Conservation (phyloP, 2,888 invertebrate species). For the Agrotis ipsilon region DNA sequence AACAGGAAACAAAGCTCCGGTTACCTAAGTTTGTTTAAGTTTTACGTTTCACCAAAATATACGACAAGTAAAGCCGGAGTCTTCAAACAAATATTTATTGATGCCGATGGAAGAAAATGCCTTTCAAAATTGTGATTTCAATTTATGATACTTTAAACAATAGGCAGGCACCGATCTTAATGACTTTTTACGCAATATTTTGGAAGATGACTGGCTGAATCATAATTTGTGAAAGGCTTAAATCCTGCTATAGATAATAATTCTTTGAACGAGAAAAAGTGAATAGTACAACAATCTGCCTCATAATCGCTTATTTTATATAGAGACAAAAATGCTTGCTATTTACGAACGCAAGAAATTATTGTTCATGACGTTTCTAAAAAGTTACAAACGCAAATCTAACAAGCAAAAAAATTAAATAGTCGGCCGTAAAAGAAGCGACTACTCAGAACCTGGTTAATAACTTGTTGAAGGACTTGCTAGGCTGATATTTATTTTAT, state of each 20-base stretch:
- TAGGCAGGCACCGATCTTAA: not conserved
- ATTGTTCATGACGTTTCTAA: not conserved
- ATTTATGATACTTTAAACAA: slow-evolving; percentile 45
- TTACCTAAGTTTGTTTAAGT: slow-evolving; percentile 34
- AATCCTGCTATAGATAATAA: slow-evolving; percentile 3
- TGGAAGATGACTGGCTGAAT: slow-evolving; percentile 24
- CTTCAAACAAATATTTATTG: slow-evolving; percentile 56
- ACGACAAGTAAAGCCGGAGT: slow-evolving; percentile 38
- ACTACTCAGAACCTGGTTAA: too few species aligned
- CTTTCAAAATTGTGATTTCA: slow-evolving; percentile 33
- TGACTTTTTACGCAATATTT: slow-evolving; percentile 17
- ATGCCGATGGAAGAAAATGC: slow-evolving; percentile 19
- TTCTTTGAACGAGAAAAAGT: not conserved
- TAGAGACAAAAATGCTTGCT: not conserved
- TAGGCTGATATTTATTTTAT: too few species aligned
- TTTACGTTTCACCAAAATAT: slow-evolving; percentile 53
- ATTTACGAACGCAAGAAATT: not conserved
- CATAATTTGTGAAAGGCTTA: slow-evolving; percentile 24
- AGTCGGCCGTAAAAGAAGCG: too few species aligned
- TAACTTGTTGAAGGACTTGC: too few species aligned
- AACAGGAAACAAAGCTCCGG: slow-evolving; percentile 39
- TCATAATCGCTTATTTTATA: not conserved
- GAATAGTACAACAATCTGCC: not conserved
- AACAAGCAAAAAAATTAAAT: too few species aligned
- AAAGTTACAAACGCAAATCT: not conserved